Evolutionary conservation across 1,140 invertebrate genomes (phyloP), one percentile per base, ranked within the genome.

Genomic region (Neodiprion lecontei): DNA sequence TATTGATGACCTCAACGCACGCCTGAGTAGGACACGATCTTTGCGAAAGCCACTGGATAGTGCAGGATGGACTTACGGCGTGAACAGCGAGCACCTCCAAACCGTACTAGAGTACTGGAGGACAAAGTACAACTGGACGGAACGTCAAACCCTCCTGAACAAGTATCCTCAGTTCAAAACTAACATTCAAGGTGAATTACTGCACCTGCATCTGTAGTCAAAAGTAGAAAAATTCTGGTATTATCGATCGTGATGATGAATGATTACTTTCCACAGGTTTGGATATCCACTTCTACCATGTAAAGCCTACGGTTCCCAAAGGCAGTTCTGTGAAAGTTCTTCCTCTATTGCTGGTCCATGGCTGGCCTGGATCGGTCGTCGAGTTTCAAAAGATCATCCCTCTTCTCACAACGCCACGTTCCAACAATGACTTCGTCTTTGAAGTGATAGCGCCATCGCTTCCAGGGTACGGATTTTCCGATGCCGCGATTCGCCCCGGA

Each of bases 341-440:
- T 5, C 95, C 95, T 0, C 67, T 97, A 23, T 80, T 98, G 0
- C 40, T 98, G 1, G 79, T 96, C 5, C 96, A 98, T 82, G 96
- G 97, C 14, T 98, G 96, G 97, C 97, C 97, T 3, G 96, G 97
- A 47, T 95, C 95, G 0, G 89, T 97, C 3, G 89, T 94, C 10
- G 96, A 98, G 85, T 97, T 97, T 83, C 94, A 95, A 77, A 94
- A 96, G 79, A 89, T 96, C 1, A 93, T 96, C 74, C 95, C 95
- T 0, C 61, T 94, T 21, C 79, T 97, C 11, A 94, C 91, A 0
- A 91, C 88, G 9, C 89, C 89, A 0, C 86, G 87, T 74, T 75
- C 86, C 1, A 89, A 88, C 8, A 84, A 87, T 12, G 88, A 94
- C 74, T 92, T 94, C 75, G 94, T 94, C 4, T 97, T 96, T 81